These are phyloP conservation scores for Sturmia bella DNA, from an alignment of 2,888 invertebrate genomes.

Conservation along the genomic window DNA sequence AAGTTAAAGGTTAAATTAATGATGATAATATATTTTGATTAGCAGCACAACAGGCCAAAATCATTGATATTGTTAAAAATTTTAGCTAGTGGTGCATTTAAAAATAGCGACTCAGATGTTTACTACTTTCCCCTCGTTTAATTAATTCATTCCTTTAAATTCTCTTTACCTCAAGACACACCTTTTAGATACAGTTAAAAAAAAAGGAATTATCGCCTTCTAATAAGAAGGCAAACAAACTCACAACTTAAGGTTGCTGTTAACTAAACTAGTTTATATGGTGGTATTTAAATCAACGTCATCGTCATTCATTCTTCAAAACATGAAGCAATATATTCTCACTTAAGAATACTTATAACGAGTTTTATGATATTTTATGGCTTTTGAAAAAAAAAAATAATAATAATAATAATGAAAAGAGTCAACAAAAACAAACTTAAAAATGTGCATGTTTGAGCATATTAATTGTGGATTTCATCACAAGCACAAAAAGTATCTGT, in stretches of 20 bases:
- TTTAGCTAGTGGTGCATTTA: no score
- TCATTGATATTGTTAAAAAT: no score
- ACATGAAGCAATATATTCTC: constrained; percentile 3
- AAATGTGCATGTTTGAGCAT: constrained; percentile 56
- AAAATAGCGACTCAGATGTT: not conserved
- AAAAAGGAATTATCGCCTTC: not conserved
- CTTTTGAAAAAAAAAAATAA: constrained; percentile 1
- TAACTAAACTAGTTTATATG: constrained; percentile 40
- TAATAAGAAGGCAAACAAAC: constrained; percentile 42
- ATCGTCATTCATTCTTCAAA: constrained; percentile 42
- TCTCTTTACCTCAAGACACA: not conserved
- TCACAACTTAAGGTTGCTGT: constrained; percentile 18
- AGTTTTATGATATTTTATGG: constrained; percentile 43
- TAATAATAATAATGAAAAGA: no score
- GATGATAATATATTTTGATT: no score
- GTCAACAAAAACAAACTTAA: not conserved
- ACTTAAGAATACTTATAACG: constrained; percentile 38
- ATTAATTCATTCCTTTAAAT: constrained; percentile 17
- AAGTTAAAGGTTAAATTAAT: no score
- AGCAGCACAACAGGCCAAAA: no score
- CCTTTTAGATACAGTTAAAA: constrained; percentile 7
- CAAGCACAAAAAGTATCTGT: constrained; percentile 47
- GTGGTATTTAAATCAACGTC: constrained; percentile 56
- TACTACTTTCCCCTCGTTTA: not conserved
- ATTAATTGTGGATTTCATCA: constrained; percentile 62